Evolutionary conservation across 2,797 vertebrate species (phyloP).

Genomic region (Lindbergichthys nudifrons): DNA sequence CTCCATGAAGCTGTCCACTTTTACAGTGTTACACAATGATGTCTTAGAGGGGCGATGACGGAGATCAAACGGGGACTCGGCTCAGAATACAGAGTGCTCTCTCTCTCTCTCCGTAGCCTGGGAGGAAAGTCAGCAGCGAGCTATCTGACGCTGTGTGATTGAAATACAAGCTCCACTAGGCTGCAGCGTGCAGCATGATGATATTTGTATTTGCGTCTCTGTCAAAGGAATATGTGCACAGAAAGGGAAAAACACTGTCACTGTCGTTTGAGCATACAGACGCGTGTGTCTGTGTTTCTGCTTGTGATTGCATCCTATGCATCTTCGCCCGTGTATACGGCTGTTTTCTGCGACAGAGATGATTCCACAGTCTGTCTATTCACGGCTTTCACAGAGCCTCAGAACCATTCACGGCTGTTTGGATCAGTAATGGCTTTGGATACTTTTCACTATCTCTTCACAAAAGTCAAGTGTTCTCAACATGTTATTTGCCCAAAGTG

Average conservation of each 20-base stretch:
- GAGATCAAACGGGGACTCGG: constrained; percentile 79
- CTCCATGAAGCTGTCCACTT: constrained; percentile 74
- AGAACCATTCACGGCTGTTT: constrained; percentile 67
- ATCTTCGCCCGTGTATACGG: constrained; percentile 21
- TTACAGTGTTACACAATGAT: constrained; percentile 81
- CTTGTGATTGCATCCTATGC: constrained; percentile 26
- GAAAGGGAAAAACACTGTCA: constrained; percentile 53
- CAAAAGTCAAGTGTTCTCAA: constrained; percentile 94
- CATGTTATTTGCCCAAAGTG: constrained; percentile 95
- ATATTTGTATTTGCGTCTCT: constrained; percentile 80
- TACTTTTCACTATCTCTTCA: constrained; percentile 91
- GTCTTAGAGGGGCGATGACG: constrained; percentile 79
- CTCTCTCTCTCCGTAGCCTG: constrained; percentile 62
- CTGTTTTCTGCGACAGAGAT: constrained; percentile 35
- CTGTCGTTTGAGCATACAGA: constrained; percentile 35
- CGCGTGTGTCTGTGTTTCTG: constrained; percentile 16
- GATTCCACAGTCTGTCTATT: constrained; percentile 38
- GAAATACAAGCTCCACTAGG: constrained; percentile 79
- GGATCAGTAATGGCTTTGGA: constrained; percentile 83
- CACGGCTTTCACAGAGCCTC: constrained; percentile 37
- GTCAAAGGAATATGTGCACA: constrained; percentile 66
- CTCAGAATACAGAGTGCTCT: constrained; percentile 67
- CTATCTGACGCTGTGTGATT: constrained; percentile 76
- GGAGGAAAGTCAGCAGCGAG: constrained; percentile 75
- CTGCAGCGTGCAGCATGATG: constrained; percentile 67